Evolutionary conservation across 2,888 invertebrate genomes (phyloP).

Genomic region (Lypha dubia): DNA sequence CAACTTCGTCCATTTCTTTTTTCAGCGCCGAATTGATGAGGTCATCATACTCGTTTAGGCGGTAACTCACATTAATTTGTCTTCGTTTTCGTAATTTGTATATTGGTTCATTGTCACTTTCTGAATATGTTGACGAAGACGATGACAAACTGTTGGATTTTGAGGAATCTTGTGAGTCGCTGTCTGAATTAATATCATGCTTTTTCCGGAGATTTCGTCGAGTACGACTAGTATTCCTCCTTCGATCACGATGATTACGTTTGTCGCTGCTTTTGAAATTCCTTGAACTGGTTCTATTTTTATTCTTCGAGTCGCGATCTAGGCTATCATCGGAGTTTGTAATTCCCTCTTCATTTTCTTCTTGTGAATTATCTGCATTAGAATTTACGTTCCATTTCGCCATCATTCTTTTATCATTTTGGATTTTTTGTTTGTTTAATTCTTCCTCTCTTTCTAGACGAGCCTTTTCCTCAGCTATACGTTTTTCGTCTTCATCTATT

Average conservation of each 20-base stretch:
- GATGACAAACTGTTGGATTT: conserved; percentile 77
- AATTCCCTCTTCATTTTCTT: conserved; percentile 34
- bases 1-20: conserved; percentile 89
- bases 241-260: conserved; percentile 76
- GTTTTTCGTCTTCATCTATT: conserved; percentile 77
- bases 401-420: conserved; percentile 47
- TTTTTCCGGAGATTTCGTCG: conserved; percentile 76
- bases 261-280: conserved; percentile 57
- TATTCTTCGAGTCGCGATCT: conserved; percentile 73
- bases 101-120: conserved; percentile 88
- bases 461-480: conserved; percentile 76
- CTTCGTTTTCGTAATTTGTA: conserved; percentile 93
- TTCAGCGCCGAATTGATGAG: conserved; percentile 96
- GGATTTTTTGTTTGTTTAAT: conserved; percentile 74
- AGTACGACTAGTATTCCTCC: conserved; percentile 76
- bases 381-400: conserved; percentile 63
- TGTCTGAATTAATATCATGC: conserved; percentile 75
- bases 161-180: conserved; percentile 71
- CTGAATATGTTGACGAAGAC: conserved; percentile 76
- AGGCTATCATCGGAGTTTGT: conserved; percentile 73
- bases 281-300: conserved; percentile 78
- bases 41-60: conserved; percentile 97
- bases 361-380: conserved; percentile 57
- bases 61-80: conserved; percentile 91
- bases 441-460: conserved; percentile 82